phyloP scores from a whole-genome alignment of 1,140 invertebrate species.

The Pararge aegeria region DNA sequence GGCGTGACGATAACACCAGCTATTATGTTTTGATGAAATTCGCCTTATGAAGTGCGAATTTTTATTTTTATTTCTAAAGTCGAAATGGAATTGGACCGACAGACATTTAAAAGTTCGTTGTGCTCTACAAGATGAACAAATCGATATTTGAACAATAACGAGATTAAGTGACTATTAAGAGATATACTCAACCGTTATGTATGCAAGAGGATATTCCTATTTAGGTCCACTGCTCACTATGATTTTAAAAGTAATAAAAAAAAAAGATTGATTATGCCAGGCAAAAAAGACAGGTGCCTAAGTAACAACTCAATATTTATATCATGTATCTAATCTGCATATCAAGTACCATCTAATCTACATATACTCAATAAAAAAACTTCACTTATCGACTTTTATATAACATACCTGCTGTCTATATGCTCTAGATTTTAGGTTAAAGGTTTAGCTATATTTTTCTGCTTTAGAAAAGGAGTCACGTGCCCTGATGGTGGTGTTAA shows the following conservation, averaged over 20 bases:
- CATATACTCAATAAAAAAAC: too few relatives aligned
- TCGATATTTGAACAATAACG: conserved; percentile 7
- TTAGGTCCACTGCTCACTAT: neutral
- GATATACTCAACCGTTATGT: neutral
- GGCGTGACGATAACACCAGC: conserved; percentile 29
- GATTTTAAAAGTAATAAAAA: neutral
- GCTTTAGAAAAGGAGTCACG: too few relatives aligned
- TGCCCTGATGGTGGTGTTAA: too few relatives aligned
- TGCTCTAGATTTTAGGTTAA: too few relatives aligned
- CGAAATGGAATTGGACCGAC: conserved; percentile 18
- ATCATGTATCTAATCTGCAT: too few relatives aligned
- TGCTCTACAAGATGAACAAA: conserved; percentile 7
- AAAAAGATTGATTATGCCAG: neutral
- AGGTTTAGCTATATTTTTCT: too few relatives aligned
- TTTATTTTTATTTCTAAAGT: conserved; percentile 25
- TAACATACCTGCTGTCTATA: too few relatives aligned
- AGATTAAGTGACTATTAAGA: neutral
- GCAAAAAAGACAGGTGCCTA: too few relatives aligned
- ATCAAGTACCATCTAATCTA: too few relatives aligned
- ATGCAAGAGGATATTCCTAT: neutral
- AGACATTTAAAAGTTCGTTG: conserved; percentile 18
- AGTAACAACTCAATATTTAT: too few relatives aligned
- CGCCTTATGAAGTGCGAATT: conserved; percentile 29
- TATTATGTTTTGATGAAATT: conserved; percentile 38
- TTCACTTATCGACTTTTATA: neutral